Evolutionary conservation across 2,113 vertebrate genomes (phyloP).

Genomic region (Tragelaphus buxtoni): DNA sequence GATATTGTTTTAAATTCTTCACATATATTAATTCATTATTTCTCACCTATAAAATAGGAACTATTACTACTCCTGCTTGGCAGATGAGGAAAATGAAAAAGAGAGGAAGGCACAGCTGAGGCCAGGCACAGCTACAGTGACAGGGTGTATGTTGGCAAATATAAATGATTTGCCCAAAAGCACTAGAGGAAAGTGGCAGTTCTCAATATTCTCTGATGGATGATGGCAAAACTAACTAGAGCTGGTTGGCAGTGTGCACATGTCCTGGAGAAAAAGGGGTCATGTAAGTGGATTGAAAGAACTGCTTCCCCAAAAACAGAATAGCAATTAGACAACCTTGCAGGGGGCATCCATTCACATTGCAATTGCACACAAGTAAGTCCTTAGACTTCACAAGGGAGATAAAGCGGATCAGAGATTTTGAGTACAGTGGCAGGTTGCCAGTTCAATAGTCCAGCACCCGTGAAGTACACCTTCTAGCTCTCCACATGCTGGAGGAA

Average conservation of each 20-base stretch:
- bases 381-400: neutral
- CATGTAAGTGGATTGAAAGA: neutral
- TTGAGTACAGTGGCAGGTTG: neutral
- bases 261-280: neutral
- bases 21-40: neutral
- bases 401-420: neutral
- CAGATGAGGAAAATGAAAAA: neutral
- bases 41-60: neutral
- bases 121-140: neutral
- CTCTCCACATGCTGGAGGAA: too few species aligned
- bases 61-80: neutral
- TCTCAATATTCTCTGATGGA: neutral
- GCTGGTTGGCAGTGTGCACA: too few species aligned
- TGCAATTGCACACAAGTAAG: neutral
- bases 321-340: neutral
- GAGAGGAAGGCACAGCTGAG: neutral
- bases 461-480: neutral
- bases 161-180: neutral
- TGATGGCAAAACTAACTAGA: neutral
- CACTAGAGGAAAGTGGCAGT: neutral
- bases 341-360: neutral
- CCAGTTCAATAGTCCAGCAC: neutral
- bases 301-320: neutral
- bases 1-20: neutral
- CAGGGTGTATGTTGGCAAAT: neutral